Percentiles rank a stretch among this genome's conserved stretches.
phyloP scores from a whole-genome alignment of 2,113 vertebrate genomes.

The Microcebus jonahi region DNA sequence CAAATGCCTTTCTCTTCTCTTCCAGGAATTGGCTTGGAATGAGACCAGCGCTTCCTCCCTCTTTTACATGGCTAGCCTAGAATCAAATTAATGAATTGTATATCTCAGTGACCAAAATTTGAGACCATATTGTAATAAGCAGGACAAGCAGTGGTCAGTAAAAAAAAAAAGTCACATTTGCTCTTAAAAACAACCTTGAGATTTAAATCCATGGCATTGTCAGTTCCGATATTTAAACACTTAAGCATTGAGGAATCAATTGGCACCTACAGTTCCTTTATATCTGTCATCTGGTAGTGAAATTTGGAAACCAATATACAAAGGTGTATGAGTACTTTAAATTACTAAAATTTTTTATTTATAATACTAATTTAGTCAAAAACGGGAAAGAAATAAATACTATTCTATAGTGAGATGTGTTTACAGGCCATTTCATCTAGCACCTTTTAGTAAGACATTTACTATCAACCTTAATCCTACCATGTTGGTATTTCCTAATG shows the following conservation, averaged over 20 bases:
- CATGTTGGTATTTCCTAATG: not conserved
- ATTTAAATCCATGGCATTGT: not conserved
- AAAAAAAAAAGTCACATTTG: not conserved
- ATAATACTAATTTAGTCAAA: not conserved
- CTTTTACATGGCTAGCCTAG: conserved; percentile 93
- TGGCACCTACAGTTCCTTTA: not conserved
- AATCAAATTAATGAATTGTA: conserved; percentile 64
- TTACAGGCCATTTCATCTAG: not conserved
- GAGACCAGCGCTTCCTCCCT: conserved; percentile 94
- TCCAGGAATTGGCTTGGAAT: conserved; percentile 99
- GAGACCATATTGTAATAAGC: conserved; percentile 45
- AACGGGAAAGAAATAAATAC: not conserved
- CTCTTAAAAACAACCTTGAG: conserved; percentile 37
- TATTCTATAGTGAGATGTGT: not conserved
- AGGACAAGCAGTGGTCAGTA: conserved; percentile 6
- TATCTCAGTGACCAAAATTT: conserved; percentile 43
- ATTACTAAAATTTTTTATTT: not conserved
- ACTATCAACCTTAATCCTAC: not conserved
- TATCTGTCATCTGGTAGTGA: not conserved
- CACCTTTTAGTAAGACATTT: not conserved
- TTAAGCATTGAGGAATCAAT: not conserved
- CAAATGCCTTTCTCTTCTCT: conserved; percentile 99
- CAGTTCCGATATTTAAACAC: conserved; percentile 27
- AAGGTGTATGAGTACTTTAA: not conserved
- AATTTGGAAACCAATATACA: not conserved